phyloP scores from a whole-genome alignment of 2,113 vertebrate genomes.

The Eublepharis macularius region DNA sequence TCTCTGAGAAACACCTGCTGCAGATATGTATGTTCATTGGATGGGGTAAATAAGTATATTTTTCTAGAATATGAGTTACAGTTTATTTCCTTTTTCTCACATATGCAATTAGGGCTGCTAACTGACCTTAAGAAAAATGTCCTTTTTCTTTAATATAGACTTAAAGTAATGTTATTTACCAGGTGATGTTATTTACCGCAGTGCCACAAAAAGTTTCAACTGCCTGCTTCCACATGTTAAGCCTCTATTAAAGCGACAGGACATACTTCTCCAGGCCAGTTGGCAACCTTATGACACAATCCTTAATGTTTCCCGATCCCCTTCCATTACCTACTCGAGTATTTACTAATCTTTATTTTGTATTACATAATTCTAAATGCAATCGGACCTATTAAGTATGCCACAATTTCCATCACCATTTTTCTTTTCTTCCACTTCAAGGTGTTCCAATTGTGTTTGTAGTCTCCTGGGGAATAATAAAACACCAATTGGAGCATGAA shows the following conservation, averaged over 20 bases:
- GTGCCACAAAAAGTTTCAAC: too few relatives aligned
- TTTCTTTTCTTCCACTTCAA: slow-evolving; percentile 48
- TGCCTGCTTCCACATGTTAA: too few relatives aligned
- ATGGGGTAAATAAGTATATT: slow-evolving; percentile 82
- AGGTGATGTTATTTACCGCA: too few relatives aligned
- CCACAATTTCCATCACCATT: background rate
- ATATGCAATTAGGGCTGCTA: too few relatives aligned
- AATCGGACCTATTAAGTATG: background rate
- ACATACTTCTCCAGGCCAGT: too few relatives aligned
- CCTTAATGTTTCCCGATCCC: too few relatives aligned
- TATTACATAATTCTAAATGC: background rate
- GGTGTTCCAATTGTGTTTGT: slow-evolving; percentile 89
- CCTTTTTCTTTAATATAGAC: too few relatives aligned
- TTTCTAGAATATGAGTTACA: background rate
- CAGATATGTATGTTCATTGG: slow-evolving; percentile 89
- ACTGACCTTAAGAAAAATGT: too few relatives aligned
- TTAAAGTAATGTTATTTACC: too few relatives aligned
- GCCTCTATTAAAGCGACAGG: too few relatives aligned
- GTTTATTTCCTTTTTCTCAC: background rate
- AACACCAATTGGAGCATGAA: slow-evolving; percentile 85
- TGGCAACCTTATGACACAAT: too few relatives aligned
- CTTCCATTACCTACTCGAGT: background rate
- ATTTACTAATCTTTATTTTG: background rate
- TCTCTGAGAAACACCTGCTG: slow-evolving; percentile 84
- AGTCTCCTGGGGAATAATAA: slow-evolving; percentile 84